These are phyloP conservation scores for Drosophila neonasuta DNA, from an alignment of 2,888 invertebrate species.

Conservation along the genomic window DNA sequence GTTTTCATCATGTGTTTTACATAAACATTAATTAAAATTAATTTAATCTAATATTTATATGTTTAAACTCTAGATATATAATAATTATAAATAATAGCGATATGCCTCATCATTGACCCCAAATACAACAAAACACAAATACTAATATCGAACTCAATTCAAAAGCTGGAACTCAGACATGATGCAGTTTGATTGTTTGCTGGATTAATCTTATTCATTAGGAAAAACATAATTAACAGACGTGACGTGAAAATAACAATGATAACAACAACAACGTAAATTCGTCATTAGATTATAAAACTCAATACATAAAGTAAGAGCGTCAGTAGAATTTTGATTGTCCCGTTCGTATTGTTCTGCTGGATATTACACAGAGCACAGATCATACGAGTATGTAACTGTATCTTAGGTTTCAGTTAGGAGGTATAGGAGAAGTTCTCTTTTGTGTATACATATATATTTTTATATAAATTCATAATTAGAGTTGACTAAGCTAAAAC, in stretches of 20 bases:
- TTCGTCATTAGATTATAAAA: conserved; percentile 27
- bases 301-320: conserved; percentile 48
- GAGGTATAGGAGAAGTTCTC: conserved; percentile 19
- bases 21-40: conserved; percentile 68
- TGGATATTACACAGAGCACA: conserved; percentile 46
- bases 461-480: conserved; percentile 64
- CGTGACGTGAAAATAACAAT: conserved; percentile 27
- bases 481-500: conserved; percentile 53
- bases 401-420: conserved; percentile 3
- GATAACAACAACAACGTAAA: conserved; percentile 61
- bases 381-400: conserved; percentile 27
- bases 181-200: conserved; percentile 45
- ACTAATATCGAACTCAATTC: conserved; percentile 15
- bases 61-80: conserved; percentile 48
- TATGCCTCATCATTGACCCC: conserved; percentile 49
- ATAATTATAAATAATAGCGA: conserved; percentile 35
- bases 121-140: conserved; percentile 13
- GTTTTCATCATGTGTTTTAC: conserved; percentile 44
- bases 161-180: conserved; percentile 23
- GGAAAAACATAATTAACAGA: conserved; percentile 25
- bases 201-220: conserved; percentile 24
- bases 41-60: conserved; percentile 65
- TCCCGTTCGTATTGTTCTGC: conserved; percentile 72
- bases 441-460: conserved; percentile 28
- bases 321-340: conserved; percentile 78